Conservation (phyloP, 2,113 vertebrate species). For the Brachypodius melanocephalos region DNA sequence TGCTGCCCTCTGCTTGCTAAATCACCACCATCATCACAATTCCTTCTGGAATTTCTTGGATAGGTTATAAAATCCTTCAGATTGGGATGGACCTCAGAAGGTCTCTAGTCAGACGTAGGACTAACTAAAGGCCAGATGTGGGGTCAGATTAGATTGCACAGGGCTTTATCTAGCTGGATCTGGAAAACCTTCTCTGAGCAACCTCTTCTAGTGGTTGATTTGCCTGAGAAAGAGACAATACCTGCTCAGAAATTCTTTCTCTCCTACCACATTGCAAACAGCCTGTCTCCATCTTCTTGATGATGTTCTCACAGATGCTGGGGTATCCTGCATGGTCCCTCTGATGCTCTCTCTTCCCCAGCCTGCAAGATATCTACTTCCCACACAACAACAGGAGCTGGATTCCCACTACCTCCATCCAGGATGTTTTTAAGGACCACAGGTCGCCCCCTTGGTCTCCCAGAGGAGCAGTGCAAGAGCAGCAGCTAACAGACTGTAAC, state of each 20-base stretch:
- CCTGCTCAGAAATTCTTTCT: neutral
- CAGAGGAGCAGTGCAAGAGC: accelerated
- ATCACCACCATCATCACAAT: neutral
- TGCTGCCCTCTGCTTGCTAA: neutral
- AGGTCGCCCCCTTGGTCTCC: neutral
- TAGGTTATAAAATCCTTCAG: neutral
- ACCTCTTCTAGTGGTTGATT: neutral
- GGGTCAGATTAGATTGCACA: neutral
- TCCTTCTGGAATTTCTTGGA: neutral
- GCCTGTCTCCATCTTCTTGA: neutral
- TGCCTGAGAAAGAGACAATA: neutral
- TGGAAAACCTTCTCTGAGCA: neutral
- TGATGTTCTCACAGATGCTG: neutral
- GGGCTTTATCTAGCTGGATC: neutral
- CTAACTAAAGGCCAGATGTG: neutral
- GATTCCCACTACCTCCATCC: neutral
- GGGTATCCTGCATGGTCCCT: neutral
- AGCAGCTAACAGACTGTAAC: neutral
- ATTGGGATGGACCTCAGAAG: neutral
- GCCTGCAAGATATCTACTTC: neutral
- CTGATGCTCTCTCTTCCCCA: neutral
- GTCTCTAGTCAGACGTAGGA: neutral
- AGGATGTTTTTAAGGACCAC: neutral
- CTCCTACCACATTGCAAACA: neutral
- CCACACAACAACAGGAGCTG: neutral